phyloP scores from a whole-genome alignment of 2,797 vertebrate genomes.

The Ciconia nigra region DNA sequence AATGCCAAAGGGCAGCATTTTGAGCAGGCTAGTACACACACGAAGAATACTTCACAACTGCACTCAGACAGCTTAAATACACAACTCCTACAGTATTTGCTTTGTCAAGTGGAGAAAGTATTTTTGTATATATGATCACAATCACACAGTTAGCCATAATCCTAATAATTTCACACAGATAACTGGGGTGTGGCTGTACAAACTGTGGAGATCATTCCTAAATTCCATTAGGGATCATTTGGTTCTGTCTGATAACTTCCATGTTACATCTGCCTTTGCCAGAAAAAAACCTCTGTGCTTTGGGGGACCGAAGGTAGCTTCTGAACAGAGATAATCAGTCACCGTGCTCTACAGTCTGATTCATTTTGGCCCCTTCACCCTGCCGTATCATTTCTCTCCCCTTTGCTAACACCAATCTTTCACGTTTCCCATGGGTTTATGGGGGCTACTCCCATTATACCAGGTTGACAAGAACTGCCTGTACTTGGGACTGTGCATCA shows the following conservation, averaged over 20 bases:
- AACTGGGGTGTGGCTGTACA: background rate
- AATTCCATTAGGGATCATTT: background rate
- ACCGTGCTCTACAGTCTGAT: accelerated
- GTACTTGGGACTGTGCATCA: background rate
- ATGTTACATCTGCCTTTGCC: background rate
- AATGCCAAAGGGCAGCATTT: background rate
- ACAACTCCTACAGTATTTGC: background rate
- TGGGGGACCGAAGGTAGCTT: background rate
- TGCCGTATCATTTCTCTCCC: background rate
- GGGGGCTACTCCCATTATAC: background rate
- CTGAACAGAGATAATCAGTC: background rate
- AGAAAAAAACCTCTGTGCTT: background rate
- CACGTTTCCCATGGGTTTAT: background rate
- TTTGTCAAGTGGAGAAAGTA: background rate
- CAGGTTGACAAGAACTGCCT: background rate
- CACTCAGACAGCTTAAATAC: background rate
- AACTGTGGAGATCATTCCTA: background rate
- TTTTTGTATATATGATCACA: background rate
- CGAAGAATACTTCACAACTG: background rate
- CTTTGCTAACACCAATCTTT: background rate
- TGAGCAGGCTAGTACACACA: background rate
- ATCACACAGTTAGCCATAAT: background rate
- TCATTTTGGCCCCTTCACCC: background rate
- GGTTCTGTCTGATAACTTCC: background rate
- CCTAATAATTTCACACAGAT: background rate